Conservation (phyloP, 2,888 invertebrate genomes). For the Sinodicranocentrus sp. region DNA sequence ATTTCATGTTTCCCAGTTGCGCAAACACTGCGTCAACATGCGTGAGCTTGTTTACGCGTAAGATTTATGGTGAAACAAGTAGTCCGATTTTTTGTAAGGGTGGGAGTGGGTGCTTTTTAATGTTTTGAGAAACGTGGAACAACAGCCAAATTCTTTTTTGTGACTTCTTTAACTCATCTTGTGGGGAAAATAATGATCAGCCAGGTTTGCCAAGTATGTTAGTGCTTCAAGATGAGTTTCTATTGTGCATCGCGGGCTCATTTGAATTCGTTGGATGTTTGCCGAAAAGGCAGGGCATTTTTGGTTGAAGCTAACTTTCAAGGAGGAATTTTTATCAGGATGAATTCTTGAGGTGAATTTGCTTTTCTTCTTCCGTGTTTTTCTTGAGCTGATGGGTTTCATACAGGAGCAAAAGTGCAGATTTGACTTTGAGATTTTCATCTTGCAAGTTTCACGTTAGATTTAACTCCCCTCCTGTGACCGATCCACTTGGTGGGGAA, state of each 20-base stretch:
- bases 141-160: background rate
- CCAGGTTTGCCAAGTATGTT: background rate
- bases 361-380: slow-evolving; percentile 18
- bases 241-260: too few relatives aligned
- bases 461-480: slow-evolving; percentile 2
- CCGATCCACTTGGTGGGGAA: background rate
- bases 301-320: background rate
- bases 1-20: background rate
- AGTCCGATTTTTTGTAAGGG: too few relatives aligned
- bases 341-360: background rate
- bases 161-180: background rate
- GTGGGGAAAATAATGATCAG: background rate
- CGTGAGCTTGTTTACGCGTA: background rate
- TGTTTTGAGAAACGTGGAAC: background rate
- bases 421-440: background rate
- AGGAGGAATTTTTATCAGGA: slow-evolving; percentile 8
- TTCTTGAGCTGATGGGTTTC: background rate
- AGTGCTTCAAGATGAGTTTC: background rate
- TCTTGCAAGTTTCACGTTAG: background rate
- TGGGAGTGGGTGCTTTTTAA: too few relatives aligned
- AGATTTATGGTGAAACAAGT: background rate
- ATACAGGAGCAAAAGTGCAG: background rate
- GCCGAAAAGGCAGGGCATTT: background rate
- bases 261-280: background rate
- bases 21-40: background rate